Evolutionary conservation across 2,113 vertebrate species (phyloP), one percentile per base, ranked within the genome.

Genomic region (Dolichallabes microphthalmus): DNA sequence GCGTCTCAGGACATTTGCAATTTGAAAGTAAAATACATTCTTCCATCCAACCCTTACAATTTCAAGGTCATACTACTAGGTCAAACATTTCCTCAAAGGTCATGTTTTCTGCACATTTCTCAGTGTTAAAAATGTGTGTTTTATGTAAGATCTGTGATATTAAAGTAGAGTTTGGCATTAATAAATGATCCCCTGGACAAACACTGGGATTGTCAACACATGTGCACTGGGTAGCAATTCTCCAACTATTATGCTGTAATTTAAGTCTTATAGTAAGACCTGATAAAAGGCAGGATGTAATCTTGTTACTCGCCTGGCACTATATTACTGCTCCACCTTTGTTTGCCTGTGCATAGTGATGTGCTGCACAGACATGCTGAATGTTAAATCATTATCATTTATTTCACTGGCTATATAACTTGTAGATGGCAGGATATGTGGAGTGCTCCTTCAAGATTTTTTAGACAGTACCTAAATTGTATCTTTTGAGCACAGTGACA

Each of bases 11-110:
- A 13, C 75, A 22, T 57, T 35, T 35, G 57, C 50, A 64, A 74
- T 76, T 83, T 84, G 55, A 52, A 76, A 77, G n/a, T 82, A 82
- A 82, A 83, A 73, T 74, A 19, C 52, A n/a, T 25, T 27, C 13
- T 30, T 80, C 45, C 14, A 27, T 64, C 3, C 63, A 32, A 63
- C 25, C 63, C 45, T 64, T 52, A 57, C 27, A 13, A 12, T 3
- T 22, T 79, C 76, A 79, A 79, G 76, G 76, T 79, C 76, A 14
- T 79, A 35, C 30, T 30, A 60, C 30, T 35, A 79, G 76, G 76
- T 79, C 76, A 79, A 25, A 79, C 0, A 2, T 78, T 60, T 58
- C 17, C n/a, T 55, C 50, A 76, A 78, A 57, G 75, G 27, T 57
- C 53, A 55, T 58, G 5, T 13, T 39, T 57, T 78, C 55, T 78